Base-by-base conservation (phyloP, 37 sponge, comb jelly and placozoan species). In the Spongilla lacustris region DNA sequence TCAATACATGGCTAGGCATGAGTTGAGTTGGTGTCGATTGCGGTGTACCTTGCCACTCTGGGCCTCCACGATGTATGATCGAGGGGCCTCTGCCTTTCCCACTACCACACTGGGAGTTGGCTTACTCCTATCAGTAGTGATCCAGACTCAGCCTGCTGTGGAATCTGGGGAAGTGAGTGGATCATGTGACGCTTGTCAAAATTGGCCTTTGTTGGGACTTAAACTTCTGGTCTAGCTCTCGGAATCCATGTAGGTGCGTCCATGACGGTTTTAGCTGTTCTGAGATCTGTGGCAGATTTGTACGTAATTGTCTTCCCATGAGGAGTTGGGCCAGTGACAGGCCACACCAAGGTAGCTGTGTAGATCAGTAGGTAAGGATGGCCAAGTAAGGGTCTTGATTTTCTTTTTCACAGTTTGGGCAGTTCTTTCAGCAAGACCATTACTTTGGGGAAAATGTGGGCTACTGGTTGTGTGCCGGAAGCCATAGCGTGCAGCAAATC, bases 341-440 rank as follows among this genome's bases (percentile, higher is more conserved):
- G 11, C 69, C 69, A 35, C 91, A 91, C 91, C 91, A 91, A 12
- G 83, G 79, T 25, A 91, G 68, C 6, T 86, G 87, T 21, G 87
- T 91, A 23, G 91, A 14, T 4, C 90, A 32, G 37, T 91, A 91
- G 36, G 67, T 80, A 58, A 90, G 82, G 5, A 86, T 58, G 17
- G 86, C 86, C 49, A 78, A 66, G 68, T 76, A 58, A 1, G 79
- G 87, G 46, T 86, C 87, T 0, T 36, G 49, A 24, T 49, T 86
- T 82, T 0, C 82, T 79, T 36, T 83, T 81, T 69, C 86, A n/a
- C n/a, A n/a, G n/a, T n/a, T n/a, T 69, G 24, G 82, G 83, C 8
- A 74, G 36, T n/a, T 0, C 83, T 32, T 31, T 91, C 91, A 9
- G 69, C 91, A 25, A 69, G 82, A 22, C 91, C 83, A 77, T 91